Evolutionary conservation across 2,888 invertebrate species (phyloP), one percentile per base, ranked within the genome.

Genomic region (Lordiphosa andalusiaca): DNA sequence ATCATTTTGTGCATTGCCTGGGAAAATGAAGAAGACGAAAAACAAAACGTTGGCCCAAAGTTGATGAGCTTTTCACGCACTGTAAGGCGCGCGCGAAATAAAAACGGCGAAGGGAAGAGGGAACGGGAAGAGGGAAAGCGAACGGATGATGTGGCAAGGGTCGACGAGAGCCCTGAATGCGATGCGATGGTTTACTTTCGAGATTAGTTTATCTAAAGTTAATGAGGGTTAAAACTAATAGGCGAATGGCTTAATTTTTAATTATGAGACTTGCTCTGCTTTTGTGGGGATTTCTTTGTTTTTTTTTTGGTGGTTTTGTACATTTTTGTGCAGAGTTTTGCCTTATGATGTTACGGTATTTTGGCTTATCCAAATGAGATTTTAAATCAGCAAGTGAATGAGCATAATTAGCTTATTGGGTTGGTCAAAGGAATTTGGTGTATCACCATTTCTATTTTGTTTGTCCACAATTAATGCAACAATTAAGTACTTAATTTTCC

Each of bases 181-280:
- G 73, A 84, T 30, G 76, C 30, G 30, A 7, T 71, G 85, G 81
- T 82, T 82, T 82, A 82, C 81, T 83, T 78, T 84, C 83, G 80
- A 84, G 81, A 82, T 82, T 82, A 82, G 81, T 82, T 78, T 84
- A 82, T 81, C 81, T 80, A 82, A 84, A 84, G 81, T 84, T 82
- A 82, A 82, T 82, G 81, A 84, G 81, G 81, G 81, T 84, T 82
- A 82, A 84, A 82, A 82, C 81, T 82, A 82, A 82, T 82, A 84
- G 81, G 85, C 83, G 84, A 77, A 82, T 84, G 81, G 71, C 78
- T 84, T 84, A 84, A 81, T 84, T 81, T 81, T 81, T 81, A 81
- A 81, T 81, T 84, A 81, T 81, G 84, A 72, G 83, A 76, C 84
- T 83, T 69, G 81, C 60, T 76, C 68, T 70, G 55, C 55, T 51